Conservation (phyloP, 2,888 invertebrate species). For the Rhynchonema sp. region DNA sequence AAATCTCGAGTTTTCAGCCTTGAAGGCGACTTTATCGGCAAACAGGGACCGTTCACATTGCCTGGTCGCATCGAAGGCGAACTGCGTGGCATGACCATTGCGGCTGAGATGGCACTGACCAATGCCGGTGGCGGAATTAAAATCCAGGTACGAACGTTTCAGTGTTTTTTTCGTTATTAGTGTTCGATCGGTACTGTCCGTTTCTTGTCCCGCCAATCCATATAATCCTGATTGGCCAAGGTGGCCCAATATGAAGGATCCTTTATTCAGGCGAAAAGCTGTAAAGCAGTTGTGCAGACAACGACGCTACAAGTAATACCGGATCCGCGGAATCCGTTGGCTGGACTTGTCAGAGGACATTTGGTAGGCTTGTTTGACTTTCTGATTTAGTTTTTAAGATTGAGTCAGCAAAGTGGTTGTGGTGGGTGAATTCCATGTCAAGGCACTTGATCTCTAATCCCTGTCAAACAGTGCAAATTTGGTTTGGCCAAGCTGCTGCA, state of each 20-base stretch:
- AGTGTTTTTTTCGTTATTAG: no score
- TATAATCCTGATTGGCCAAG: no score
- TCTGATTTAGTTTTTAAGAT: no score
- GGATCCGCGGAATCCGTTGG: background rate
- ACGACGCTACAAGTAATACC: background rate
- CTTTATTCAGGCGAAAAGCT: background rate
- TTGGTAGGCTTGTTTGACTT: background rate
- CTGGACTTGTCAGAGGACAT: background rate
- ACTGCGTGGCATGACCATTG: background rate
- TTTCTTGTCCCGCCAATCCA: no score
- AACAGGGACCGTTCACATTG: background rate
- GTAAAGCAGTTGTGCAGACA: background rate
- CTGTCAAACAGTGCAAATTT: no score
- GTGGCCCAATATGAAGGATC: no score
- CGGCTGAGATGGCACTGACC: background rate
- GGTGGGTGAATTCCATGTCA: no score
- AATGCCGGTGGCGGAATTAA: background rate
- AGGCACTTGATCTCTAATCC: no score
- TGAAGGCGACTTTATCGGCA: background rate
- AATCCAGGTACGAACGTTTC: no score
- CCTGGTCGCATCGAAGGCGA: background rate
- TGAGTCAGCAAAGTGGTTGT: no score
- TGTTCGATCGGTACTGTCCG: no score
- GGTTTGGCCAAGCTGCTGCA: no score
- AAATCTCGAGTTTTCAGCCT: background rate